Evolutionary conservation across 2,888 invertebrate genomes (phyloP).

Genomic region (Eupithecia insigniata): DNA sequence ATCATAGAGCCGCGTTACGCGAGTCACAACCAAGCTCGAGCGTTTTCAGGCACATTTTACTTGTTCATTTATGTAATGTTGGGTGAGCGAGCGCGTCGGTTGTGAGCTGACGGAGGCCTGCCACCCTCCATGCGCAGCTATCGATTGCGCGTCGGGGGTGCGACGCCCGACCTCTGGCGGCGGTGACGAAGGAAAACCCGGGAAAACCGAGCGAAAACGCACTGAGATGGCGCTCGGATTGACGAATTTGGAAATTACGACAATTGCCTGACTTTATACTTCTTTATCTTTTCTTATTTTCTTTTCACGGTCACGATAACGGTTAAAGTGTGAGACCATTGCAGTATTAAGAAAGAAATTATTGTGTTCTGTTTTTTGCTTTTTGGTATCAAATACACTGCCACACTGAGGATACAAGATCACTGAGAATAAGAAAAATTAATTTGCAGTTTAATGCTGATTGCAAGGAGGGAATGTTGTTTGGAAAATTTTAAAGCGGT

Average conservation of each 20-base stretch:
- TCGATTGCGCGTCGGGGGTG: slow-evolving; percentile 69
- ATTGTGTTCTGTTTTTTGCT: slow-evolving; percentile 29
- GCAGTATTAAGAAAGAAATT: slow-evolving; percentile 6
- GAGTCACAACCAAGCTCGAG: slow-evolving; percentile 34
- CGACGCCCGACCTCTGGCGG: slow-evolving; percentile 65
- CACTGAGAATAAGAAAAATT: too few relatives aligned
- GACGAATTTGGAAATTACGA: slow-evolving; percentile 17
- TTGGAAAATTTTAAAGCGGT: neutral
- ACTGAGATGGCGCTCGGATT: slow-evolving; percentile 67
- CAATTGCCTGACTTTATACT: neutral
- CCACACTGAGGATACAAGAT: slow-evolving; percentile 25
- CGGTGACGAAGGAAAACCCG: slow-evolving; percentile 50
- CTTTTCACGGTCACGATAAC: slow-evolving; percentile 10
- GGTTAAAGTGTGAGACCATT: slow-evolving; percentile 7
- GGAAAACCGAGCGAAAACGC: slow-evolving; percentile 65
- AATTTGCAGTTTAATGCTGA: slow-evolving; percentile 37
- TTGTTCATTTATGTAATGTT: slow-evolving; percentile 48
- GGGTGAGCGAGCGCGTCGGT: slow-evolving; percentile 55
- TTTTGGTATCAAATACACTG: slow-evolving; percentile 42
- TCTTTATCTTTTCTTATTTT: too few relatives aligned
- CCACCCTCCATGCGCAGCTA: slow-evolving; percentile 68
- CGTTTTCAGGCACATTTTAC: slow-evolving; percentile 52
- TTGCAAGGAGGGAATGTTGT: neutral
- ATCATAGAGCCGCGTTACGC: slow-evolving; percentile 47
- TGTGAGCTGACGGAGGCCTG: slow-evolving; percentile 68